Base-by-base conservation (phyloP, 92 coral and sea anemone genomes). In the Phenganax stokvisi region DNA sequence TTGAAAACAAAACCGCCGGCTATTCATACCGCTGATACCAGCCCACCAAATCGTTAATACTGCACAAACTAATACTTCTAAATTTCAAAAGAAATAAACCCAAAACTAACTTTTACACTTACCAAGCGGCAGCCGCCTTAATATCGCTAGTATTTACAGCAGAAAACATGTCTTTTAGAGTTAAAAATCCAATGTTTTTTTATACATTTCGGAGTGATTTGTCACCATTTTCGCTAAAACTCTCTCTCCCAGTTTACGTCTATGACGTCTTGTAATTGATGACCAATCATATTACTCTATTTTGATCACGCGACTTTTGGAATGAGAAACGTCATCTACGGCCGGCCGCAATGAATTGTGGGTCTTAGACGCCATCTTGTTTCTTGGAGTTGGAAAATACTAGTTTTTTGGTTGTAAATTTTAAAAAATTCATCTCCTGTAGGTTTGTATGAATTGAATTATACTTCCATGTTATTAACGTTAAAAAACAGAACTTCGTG, bases 91-190 rank as follows among this genome's bases (percentile, higher is more conserved):
- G 8, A 71, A 47, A 31, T 0, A 10, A 53, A 71, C 12, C 55
- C 55, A 53, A 47, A 16, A 47, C 56, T 16, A 52, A 20, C 30
- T 3, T 17, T 9, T 17, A 67, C 81, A 87, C 99, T 88, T 84
- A 96, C 99, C 99, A 96, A 16, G 92, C 77, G 6, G 97, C 91
- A 59, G 96, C 96, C 66, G 96, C 99, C 76, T 92, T 89, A 47
- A 87, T 72, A 72, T 96, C 93, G 89, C 84, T 90, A 10, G 91
- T 86, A 79, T 87, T 88, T 91, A 92, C 87, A 72, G 88, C 84
- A 71, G 96, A 80, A 79, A 90, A 90, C 99, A 96, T 96, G 68
- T 54, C 84, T 85, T 83, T 80, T 54, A 6, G 9, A 37, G 77
- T 65, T 44, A 56, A 17, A 84, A 44, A 57, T 52, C 37, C 0